Conservation (phyloP, 2,797 vertebrate genomes). For the Poeciliopsis paucimaculata region DNA sequence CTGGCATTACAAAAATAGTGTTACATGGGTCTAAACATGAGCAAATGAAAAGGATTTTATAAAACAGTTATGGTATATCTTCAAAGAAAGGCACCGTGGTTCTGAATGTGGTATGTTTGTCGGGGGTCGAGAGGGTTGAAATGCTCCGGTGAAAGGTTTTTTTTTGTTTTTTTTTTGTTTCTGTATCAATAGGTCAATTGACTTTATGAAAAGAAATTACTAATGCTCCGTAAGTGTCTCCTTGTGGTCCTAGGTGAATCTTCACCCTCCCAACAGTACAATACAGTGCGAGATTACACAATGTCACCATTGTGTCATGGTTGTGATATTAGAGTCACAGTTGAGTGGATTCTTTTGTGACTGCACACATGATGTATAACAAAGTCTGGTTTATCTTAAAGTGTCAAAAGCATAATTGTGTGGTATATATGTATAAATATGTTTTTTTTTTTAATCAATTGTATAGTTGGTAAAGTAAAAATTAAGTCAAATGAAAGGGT, state of each 20-base stretch:
- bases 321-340: not conserved
- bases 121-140: not conserved
- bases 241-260: not conserved
- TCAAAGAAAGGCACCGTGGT: not conserved
- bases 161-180: not conserved
- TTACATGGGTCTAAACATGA: not conserved
- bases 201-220: not conserved
- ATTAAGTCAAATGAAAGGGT: not conserved
- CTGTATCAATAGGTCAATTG: not conserved
- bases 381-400: too few species aligned
- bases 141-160: not conserved
- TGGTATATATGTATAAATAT: not conserved
- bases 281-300: not conserved
- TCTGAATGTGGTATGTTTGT: not conserved
- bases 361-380: not conserved
- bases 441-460: not conserved
- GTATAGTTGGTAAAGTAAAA: not conserved
- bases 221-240: not conserved
- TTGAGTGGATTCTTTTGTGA: not conserved
- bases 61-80: not conserved
- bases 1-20: constrained; percentile 4
- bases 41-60: not conserved
- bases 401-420: too few species aligned
- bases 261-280: not conserved
- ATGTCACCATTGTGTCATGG: not conserved